Base-by-base conservation (phyloP, 1,140 invertebrate genomes). In the Pseudomyrmex flavicornis region DNA sequence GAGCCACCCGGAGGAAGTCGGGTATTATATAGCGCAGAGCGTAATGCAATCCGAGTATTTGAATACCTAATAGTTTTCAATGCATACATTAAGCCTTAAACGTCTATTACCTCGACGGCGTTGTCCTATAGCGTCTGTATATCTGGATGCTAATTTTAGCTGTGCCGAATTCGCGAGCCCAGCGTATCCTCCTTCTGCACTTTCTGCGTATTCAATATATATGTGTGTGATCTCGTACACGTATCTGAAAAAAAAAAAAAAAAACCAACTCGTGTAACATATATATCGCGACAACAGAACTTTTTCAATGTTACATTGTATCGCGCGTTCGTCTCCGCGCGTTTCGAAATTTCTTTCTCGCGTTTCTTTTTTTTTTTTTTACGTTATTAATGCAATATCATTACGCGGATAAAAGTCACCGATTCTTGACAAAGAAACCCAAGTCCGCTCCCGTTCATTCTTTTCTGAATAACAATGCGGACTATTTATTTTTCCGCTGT, bases 31-130 rank as follows among this genome's bases (percentile, higher is more conserved):
- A 72, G 80, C 88, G 35, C 35, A 35, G 35, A 86, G 83, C 86
- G 89, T 91, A 92, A 92, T 92, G 89, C 91, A 92, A 92, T 92
- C 90, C 90, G 88, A 85, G 91, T 92, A 92, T 92, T 92, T 92
- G 91, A 92, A 92, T 92, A 92, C 89, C 91, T 92, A 91, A 92
- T 92, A 91, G 91, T 91, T 92, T 92, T 92, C 91, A 92, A 92
- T 92, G 92, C 91, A 92, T 92, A 92, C 89, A 92, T 92, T 92
- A 92, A 90, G 83, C 88, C 85, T 87, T 89, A 90, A 91, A 92
- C 79, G 91, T 85, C 90, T 87, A 89, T 92, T 92, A 92, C 85
- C 85, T 89, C 65, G 83, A 90, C 90, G 88, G 89, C 88, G 88
- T 91, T 86, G 82, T 86, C 69, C 85, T 90, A 88, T 91, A 88